Conservation (phyloP, 2,888 invertebrate genomes). For the Idaea dimidiata region DNA sequence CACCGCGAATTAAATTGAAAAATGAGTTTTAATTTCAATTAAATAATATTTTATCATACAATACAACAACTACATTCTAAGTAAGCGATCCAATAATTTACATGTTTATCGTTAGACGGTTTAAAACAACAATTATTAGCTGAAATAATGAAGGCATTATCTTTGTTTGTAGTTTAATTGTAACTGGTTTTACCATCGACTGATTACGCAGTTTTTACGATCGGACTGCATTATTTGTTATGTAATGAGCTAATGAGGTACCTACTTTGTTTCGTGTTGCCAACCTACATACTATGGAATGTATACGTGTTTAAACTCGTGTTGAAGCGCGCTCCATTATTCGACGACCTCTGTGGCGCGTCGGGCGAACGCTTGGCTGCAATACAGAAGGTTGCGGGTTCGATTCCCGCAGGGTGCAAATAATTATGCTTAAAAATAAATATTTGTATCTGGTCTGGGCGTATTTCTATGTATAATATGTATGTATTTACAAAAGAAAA, state of each 20-base stretch:
- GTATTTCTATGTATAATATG: no score
- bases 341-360: no score
- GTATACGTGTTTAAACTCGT: not conserved
- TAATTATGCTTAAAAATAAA: no score
- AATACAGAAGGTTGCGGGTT: no score
- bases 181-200: not conserved
- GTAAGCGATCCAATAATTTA: not conserved
- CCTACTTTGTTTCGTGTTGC: not conserved
- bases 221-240: not conserved
- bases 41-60: no score
- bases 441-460: no score
- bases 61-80: not conserved
- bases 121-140: not conserved
- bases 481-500: no score
- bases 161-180: not conserved
- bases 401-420: no score
- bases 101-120: not conserved
- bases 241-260: not conserved
- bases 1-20: no score
- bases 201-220: slow-evolving; percentile 8
- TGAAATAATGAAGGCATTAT: not conserved
- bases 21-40: no score
- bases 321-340: no score
- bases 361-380: no score
- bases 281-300: not conserved